These are phyloP conservation scores for Gila orcuttii DNA, from an alignment of 2,113 vertebrate genomes.

Conservation along the genomic window DNA sequence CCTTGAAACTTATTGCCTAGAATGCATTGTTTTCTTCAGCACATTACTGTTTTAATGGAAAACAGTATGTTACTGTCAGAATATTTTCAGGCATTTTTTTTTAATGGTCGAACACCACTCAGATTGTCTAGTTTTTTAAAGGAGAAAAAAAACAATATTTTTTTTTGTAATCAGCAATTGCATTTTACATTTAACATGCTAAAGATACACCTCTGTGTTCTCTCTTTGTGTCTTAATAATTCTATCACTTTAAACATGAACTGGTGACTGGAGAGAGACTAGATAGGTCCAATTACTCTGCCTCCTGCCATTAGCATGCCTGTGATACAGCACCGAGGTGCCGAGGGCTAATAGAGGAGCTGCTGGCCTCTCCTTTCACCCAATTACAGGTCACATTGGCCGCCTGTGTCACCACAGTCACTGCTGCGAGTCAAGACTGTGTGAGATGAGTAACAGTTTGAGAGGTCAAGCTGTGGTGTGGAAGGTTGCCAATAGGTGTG, in stretches of 20 bases:
- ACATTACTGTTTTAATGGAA: no score
- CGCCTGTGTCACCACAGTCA: conserved; percentile 83
- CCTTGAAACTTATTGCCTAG: no score
- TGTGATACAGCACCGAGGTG: conserved; percentile 83
- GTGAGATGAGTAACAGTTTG: conserved; percentile 88
- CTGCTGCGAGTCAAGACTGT: conserved; percentile 88
- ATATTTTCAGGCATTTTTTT: no score
- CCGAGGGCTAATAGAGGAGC: conserved; percentile 88
- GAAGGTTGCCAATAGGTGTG: conserved; percentile 25
- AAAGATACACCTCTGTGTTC: neutral
- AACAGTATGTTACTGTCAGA: no score
- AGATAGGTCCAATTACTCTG: conserved; percentile 87
- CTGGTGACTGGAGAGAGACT: conserved; percentile 73
- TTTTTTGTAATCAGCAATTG: neutral
- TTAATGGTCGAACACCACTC: neutral
- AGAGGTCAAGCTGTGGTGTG: conserved; percentile 77
- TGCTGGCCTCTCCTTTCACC: conserved; percentile 83
- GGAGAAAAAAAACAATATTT: no score
- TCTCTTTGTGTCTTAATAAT: neutral
- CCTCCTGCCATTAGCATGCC: conserved; percentile 81
- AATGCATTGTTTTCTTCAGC: no score
- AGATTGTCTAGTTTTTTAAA: neutral
- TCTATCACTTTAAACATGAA: conserved; percentile 62
- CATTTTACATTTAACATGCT: neutral
- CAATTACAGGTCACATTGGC: conserved; percentile 87